Conservation (phyloP, 2,797 vertebrate genomes). For the Meriones psammophilus region DNA sequence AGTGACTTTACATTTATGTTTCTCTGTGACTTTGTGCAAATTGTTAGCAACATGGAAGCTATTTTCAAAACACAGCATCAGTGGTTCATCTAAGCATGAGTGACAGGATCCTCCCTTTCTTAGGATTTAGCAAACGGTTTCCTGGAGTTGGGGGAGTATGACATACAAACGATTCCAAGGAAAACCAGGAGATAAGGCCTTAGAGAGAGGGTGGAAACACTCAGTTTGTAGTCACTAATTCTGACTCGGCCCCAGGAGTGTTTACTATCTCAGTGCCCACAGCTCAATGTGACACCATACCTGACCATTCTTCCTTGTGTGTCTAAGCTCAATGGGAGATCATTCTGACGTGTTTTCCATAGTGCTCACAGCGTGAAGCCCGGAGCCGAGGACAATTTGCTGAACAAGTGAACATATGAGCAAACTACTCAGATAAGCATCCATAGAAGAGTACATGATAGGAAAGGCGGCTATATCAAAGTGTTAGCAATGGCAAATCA, state of each 20-base stretch:
- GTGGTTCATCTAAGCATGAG: background rate
- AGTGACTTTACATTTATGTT: background rate
- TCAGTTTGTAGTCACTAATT: constrained; percentile 15
- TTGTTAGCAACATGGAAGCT: constrained; percentile 32
- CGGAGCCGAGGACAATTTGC: background rate
- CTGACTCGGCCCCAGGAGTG: background rate
- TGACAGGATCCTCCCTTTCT: background rate
- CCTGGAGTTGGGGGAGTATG: background rate
- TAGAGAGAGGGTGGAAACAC: constrained; percentile 33
- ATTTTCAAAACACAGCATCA: constrained; percentile 32
- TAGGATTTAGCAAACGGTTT: background rate
- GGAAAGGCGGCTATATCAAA: background rate
- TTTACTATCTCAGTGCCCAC: background rate
- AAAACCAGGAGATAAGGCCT: constrained; percentile 62
- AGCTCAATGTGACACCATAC: background rate
- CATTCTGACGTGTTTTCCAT: background rate
- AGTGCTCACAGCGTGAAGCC: background rate
- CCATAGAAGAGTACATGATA: background rate
- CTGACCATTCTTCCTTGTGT: background rate
- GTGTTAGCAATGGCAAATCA: constrained; percentile 3
- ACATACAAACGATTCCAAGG: constrained; percentile 3
- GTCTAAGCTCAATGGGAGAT: background rate
- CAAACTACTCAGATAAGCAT: constrained; percentile 7
- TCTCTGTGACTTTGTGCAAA: constrained; percentile 40
- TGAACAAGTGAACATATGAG: constrained; percentile 47